Conservation (phyloP, 2,797 vertebrate genomes). For the Mormyrus hasselquistii region DNA sequence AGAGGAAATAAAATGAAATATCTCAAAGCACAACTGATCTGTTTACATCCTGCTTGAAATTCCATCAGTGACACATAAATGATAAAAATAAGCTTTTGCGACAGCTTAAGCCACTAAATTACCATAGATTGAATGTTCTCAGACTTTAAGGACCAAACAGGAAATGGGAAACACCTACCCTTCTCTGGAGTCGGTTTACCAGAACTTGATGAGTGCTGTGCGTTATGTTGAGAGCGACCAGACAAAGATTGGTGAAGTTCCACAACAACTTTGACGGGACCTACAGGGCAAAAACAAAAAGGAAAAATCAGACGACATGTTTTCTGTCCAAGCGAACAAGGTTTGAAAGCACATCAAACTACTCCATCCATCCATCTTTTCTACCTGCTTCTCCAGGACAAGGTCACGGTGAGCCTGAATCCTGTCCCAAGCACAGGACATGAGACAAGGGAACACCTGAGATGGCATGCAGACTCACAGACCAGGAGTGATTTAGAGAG, state of each 20-base stretch:
- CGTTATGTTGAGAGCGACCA: slow-evolving; percentile 80
- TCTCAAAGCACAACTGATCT: neutral
- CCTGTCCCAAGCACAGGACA: neutral
- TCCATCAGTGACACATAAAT: neutral
- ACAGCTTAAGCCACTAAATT: neutral
- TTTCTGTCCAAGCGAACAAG: slow-evolving; percentile 43
- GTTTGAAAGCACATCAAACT: neutral
- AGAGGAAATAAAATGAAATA: neutral
- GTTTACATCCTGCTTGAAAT: neutral
- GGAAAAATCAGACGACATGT: slow-evolving; percentile 40
- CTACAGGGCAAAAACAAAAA: slow-evolving; percentile 18
- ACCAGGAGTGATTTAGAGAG: neutral
- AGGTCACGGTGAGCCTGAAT: neutral
- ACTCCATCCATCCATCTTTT: neutral
- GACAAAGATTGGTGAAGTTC: slow-evolving; percentile 79
- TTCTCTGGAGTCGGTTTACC: slow-evolving; percentile 79
- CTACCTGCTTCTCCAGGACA: neutral
- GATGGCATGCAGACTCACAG: neutral
- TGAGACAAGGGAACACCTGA: neutral
- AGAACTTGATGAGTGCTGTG: slow-evolving; percentile 74
- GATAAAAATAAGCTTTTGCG: neutral
- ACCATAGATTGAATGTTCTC: neutral
- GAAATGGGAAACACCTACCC: slow-evolving; percentile 59
- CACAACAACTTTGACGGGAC: slow-evolving; percentile 64
- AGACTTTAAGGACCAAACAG: neutral